These are phyloP conservation scores for Eupristina koningsbergeri DNA, from an alignment of 1,140 invertebrate species.

Conservation along the genomic window DNA sequence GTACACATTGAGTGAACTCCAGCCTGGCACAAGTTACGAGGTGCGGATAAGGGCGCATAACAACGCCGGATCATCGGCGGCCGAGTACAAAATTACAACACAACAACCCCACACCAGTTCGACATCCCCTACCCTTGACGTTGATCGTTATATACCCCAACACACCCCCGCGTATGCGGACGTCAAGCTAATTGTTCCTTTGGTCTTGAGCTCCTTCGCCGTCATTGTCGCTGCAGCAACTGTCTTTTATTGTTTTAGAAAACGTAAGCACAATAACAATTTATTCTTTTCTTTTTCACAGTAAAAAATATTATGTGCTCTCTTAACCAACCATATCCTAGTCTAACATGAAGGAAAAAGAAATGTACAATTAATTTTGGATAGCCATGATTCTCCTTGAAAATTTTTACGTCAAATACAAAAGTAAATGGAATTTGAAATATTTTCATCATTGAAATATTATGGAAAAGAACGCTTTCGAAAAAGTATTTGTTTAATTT, in stretches of 20 bases:
- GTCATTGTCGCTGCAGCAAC: slow-evolving; percentile 69
- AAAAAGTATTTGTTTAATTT: too few relatives aligned
- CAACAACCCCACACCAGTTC: slow-evolving; percentile 81
- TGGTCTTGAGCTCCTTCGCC: slow-evolving; percentile 69
- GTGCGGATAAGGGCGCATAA: slow-evolving; percentile 91
- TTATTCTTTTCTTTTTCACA: neutral
- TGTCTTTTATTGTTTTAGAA: slow-evolving; percentile 72
- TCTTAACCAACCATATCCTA: too few relatives aligned
- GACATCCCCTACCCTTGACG: slow-evolving; percentile 67
- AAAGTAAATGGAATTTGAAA: too few relatives aligned
- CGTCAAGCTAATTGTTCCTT: slow-evolving; percentile 69
- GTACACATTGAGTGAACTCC: slow-evolving; percentile 85
- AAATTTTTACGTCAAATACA: too few relatives aligned
- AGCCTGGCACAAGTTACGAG: slow-evolving; percentile 89
- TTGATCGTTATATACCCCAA: slow-evolving; percentile 70
- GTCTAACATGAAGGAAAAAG: neutral
- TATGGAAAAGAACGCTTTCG: too few relatives aligned
- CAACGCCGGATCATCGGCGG: slow-evolving; percentile 90
- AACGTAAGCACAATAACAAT: slow-evolving; percentile 63
- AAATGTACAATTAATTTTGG: neutral
- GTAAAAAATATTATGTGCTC: too few relatives aligned
- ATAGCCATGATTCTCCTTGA: too few relatives aligned
- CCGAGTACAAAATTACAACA: slow-evolving; percentile 90
- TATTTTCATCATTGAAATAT: too few relatives aligned
- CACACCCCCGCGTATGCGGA: slow-evolving; percentile 69